Base-by-base conservation (phyloP, 2,113 vertebrate species). In the Carettochelys insculpta region DNA sequence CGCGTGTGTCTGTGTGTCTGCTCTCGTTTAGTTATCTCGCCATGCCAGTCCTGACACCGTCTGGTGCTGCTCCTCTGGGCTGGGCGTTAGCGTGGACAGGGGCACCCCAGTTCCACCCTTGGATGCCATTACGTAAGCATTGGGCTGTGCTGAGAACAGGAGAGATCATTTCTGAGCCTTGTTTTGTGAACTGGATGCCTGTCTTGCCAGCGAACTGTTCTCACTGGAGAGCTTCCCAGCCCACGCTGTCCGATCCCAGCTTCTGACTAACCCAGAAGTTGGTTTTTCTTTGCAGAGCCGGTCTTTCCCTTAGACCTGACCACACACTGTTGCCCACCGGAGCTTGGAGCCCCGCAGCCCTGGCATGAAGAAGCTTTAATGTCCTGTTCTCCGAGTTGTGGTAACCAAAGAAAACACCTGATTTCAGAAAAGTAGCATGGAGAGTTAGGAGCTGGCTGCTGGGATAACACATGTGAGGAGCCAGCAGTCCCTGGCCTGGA, bases 191-290 rank as follows among this genome's bases (percentile, higher is more conserved):
- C 97, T 97, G 96, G 97, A 98, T 98, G 97, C 98, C 98, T 50
- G 83, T 98, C 98, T 98, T 98, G 98, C 98, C 98, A 97, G 96
- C 97, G 91, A 88, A 88, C 97, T 97, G 96, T 97, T 97, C 97
- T 97, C 97, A 24, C 96, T 94, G 75, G 96, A 87, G 87, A 54
- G 90, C 24, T 68, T 79, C 56, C 31, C n/a, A 31, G 20, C 86
- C 85, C 41, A 2, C 38, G 1, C 20, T 14, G 82, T 58, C 80
- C 47, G 17, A 13, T 41, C 78, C 48, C 31, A 47, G 47, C 76
- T 87, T 58, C 52, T 0, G 27, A 85, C 50, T 13, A 0, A 11
- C 79, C 52, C 80, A 24, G 75, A 3, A 9, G 52, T 68, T 11
- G 4, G 71, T 38, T 38, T 68, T 75, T 82, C 82, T 51, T 75